phyloP scores from a whole-genome alignment of 2,113 vertebrate genomes.

The Acrocephalus kingi region DNA sequence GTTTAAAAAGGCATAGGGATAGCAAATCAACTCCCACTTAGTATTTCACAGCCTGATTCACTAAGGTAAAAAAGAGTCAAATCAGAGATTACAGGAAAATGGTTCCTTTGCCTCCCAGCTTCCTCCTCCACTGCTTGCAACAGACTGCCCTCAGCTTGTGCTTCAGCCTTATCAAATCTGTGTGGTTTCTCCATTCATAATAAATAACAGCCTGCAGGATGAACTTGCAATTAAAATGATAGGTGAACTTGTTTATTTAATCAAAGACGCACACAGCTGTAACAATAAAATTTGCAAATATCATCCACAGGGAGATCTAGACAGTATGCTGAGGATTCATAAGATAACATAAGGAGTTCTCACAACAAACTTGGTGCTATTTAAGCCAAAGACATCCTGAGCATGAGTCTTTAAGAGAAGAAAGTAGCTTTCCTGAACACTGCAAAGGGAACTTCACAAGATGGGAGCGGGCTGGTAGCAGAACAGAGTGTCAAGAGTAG shows the following conservation, averaged over 20 bases:
- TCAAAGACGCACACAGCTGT: not conserved
- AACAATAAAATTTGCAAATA: not conserved
- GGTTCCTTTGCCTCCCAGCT: not conserved
- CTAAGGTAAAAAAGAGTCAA: not conserved
- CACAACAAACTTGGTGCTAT: not conserved
- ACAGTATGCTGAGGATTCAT: not conserved
- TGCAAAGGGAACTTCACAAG: not conserved
- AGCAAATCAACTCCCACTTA: not conserved
- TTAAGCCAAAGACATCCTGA: not conserved
- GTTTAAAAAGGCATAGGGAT: not conserved
- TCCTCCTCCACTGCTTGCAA: not conserved
- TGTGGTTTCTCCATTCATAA: not conserved
- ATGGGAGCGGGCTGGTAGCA: not conserved
- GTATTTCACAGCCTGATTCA: not conserved
- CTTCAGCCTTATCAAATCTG: not conserved
- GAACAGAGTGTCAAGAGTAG: not conserved
- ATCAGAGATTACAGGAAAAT: not conserved
- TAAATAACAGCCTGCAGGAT: not conserved
- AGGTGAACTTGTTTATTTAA: not conserved
- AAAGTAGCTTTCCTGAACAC: not conserved
- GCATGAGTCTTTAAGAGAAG: not conserved
- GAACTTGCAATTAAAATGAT: not conserved
- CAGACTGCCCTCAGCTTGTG: not conserved
- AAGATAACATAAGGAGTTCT: not conserved
- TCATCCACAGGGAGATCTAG: not conserved